phyloP scores from a whole-genome alignment of 1,140 invertebrate genomes.

The Calliphora vicina region DNA sequence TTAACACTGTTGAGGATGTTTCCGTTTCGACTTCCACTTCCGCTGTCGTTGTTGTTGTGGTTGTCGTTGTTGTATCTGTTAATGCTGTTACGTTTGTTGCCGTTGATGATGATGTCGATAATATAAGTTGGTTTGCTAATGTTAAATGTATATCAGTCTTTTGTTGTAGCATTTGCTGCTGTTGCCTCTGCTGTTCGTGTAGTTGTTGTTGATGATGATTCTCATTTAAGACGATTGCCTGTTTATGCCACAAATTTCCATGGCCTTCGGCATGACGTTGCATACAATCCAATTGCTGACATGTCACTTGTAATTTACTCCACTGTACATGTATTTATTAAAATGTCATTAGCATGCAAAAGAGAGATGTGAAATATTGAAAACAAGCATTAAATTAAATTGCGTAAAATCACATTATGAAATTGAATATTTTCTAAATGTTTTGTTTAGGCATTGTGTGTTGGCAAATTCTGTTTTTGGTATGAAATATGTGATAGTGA shows the following conservation, averaged over 20 bases:
- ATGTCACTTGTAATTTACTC: conserved; percentile 62
- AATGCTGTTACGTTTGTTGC: conserved; percentile 34
- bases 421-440: too few relatives aligned
- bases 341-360: conserved; percentile 10
- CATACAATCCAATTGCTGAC: conserved; percentile 62
- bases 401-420: too few relatives aligned
- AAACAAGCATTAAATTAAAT: background rate
- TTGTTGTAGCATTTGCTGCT: conserved; percentile 44
- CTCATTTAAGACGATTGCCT: conserved; percentile 59
- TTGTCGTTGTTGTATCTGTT: conserved; percentile 27
- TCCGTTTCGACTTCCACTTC: conserved; percentile 37
- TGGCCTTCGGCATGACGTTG: conserved; percentile 61
- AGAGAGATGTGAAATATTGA: background rate
- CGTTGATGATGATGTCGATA: conserved; percentile 24
- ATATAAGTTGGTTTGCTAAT: conserved; percentile 11
- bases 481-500: too few relatives aligned
- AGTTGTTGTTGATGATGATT: conserved; percentile 45
- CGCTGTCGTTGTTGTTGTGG: conserved; percentile 32
- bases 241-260: conserved; percentile 61
- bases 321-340: conserved; percentile 46
- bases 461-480: too few relatives aligned
- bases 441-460: too few relatives aligned
- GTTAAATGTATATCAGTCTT: conserved; percentile 38
- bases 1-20: conserved; percentile 33
- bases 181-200: conserved; percentile 26